A percentile compares a stretch with the other conserved stretches of the same genome.
Evolutionary conservation across 2,113 vertebrate species (phyloP).

Genomic region (Datnioides undecimradiatus): DNA sequence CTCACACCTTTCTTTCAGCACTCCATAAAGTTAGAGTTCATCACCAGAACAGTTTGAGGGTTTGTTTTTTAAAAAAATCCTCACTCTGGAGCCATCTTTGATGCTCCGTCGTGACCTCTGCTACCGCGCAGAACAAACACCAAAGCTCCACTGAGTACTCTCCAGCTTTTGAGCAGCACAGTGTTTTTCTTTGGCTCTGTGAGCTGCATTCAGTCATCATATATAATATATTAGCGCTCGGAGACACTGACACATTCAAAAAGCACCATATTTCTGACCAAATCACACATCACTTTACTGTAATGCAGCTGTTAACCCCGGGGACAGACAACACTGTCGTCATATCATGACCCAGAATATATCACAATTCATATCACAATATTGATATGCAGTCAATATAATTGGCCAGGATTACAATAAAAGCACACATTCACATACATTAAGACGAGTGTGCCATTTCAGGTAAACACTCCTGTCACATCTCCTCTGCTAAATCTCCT

Average conservation of each 20-base stretch:
- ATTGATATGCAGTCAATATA: no score
- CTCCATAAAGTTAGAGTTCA: background rate
- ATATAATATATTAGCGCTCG: background rate
- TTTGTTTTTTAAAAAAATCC: background rate
- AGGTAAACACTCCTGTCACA: background rate
- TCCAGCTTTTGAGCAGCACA: background rate
- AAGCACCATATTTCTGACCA: no score
- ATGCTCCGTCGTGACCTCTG: background rate
- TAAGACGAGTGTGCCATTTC: background rate
- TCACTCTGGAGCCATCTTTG: background rate
- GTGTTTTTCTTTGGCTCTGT: conserved; percentile 26
- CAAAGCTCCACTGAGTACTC: background rate
- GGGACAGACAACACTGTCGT: no score
- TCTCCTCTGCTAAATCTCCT: background rate
- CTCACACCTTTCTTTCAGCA: background rate
- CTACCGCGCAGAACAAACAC: background rate
- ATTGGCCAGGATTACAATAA: no score
- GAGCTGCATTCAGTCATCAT: background rate
- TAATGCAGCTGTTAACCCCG: no score
- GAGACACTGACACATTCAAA: no score
- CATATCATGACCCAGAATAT: no score
- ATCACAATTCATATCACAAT: no score
- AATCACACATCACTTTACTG: no score
- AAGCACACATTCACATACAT: background rate
- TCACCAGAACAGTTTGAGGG: background rate